A percentile compares a stretch with the other conserved stretches of the same genome.
Evolutionary conservation across 2,888 invertebrate genomes (phyloP).

Genomic region (Conistra vaccinii): DNA sequence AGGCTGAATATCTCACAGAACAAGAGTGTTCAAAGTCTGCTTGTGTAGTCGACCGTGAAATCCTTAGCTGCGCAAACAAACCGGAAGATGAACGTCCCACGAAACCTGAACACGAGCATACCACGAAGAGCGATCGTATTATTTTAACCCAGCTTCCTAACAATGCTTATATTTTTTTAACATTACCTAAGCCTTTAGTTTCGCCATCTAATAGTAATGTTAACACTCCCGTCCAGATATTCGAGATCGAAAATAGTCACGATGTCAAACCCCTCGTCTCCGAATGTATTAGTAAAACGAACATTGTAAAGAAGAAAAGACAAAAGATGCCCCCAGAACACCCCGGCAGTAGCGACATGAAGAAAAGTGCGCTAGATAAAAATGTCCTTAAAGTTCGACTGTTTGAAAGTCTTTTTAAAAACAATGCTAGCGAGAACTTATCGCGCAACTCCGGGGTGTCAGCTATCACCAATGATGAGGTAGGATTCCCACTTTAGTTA

Average conservation of each 20-base stretch:
- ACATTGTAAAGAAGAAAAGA: constrained; percentile 70
- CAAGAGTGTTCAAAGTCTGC: constrained; percentile 12
- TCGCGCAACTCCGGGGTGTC: constrained; percentile 68
- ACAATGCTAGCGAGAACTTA: constrained; percentile 73
- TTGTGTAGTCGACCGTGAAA: constrained; percentile 33
- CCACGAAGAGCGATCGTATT: constrained; percentile 62
- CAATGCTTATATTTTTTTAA: constrained; percentile 82
- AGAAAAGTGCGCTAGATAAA: constrained; percentile 75
- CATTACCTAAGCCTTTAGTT: constrained; percentile 79
- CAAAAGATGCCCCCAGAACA: constrained; percentile 67
- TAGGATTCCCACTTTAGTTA: constrained; percentile 74
- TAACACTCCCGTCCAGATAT: constrained; percentile 58
- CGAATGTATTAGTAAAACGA: constrained; percentile 58
- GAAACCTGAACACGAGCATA: constrained; percentile 38
- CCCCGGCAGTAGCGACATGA: constrained; percentile 68
- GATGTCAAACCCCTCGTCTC: constrained; percentile 63
- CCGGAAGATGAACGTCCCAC: not conserved
- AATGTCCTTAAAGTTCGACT: constrained; percentile 81
- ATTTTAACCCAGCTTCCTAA: constrained; percentile 77
- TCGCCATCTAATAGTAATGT: constrained; percentile 63
- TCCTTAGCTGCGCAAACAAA: constrained; percentile 32
- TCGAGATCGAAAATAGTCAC: constrained; percentile 67
- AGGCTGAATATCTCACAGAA: not conserved
- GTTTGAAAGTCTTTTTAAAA: constrained; percentile 79
- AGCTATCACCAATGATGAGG: constrained; percentile 76